Conservation (phyloP, 1,140 invertebrate genomes). For the Danaus melanippus region DNA sequence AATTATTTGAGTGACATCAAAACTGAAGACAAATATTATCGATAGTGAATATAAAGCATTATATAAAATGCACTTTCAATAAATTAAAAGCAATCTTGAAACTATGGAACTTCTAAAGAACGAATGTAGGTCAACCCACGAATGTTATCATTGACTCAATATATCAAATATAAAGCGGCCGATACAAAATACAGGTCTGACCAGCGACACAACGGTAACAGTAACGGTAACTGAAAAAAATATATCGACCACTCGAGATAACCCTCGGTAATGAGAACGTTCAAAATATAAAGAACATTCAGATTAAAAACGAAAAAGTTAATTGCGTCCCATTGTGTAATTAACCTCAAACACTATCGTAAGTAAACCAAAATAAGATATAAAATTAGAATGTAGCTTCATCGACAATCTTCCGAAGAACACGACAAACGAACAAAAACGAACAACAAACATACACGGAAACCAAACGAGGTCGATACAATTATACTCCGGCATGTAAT, state of each 20-base stretch:
- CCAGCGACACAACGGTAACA: conserved; percentile 62
- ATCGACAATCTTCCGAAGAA: too few relatives aligned
- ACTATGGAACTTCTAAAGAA: too few relatives aligned
- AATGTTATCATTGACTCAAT: conserved; percentile 37
- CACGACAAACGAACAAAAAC: conserved; percentile 14
- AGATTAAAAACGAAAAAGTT: too few relatives aligned
- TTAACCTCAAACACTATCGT: too few relatives aligned
- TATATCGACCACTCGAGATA: conserved; percentile 50
- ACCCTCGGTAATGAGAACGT: conserved; percentile 29
- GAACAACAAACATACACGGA: conserved; percentile 25
- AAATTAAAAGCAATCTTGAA: too few relatives aligned
- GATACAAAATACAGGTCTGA: conserved; percentile 63
- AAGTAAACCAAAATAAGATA: too few relatives aligned
- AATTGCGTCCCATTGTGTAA: too few relatives aligned
- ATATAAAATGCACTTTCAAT: too few relatives aligned
- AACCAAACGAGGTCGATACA: conserved; percentile 28
- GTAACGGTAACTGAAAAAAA: conserved; percentile 58
- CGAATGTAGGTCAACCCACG: conserved; percentile 24
- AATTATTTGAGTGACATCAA: too few relatives aligned
- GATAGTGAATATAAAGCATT: too few relatives aligned
- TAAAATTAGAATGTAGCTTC: too few relatives aligned
- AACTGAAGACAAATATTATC: too few relatives aligned
- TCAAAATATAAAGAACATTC: not conserved
- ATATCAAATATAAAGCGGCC: conserved; percentile 53
- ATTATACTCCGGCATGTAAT: conserved; percentile 18